Conservation (phyloP, 2,797 vertebrate genomes). For the Aldrovandia affinis region DNA sequence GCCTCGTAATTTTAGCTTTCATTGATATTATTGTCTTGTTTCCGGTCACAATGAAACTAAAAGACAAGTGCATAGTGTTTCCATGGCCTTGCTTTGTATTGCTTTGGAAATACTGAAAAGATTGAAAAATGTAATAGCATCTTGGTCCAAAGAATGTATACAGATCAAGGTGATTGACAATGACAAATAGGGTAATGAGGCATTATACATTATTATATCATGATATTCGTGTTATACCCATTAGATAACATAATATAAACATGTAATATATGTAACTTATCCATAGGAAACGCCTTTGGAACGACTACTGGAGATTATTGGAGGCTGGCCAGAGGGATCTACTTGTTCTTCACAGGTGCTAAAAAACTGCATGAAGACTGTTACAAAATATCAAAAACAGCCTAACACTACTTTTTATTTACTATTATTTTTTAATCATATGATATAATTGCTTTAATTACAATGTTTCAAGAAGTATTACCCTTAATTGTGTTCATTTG, state of each 20-base stretch:
- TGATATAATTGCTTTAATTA: background rate
- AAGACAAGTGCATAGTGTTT: background rate
- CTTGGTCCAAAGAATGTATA: background rate
- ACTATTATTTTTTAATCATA: background rate
- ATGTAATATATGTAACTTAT: background rate
- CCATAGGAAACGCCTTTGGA: constrained; percentile 1
- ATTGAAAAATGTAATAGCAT: background rate
- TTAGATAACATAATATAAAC: background rate
- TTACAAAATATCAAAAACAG: too few relatives aligned
- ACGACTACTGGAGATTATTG: background rate
- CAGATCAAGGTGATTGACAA: background rate
- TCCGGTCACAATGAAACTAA: background rate
- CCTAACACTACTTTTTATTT: too few relatives aligned
- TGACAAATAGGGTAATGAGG: background rate
- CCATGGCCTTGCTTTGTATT: background rate
- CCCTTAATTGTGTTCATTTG: background rate
- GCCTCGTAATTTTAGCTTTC: background rate
- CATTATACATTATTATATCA: background rate
- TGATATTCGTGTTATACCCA: too few relatives aligned
- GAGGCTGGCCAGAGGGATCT: background rate
- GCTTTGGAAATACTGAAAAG: background rate
- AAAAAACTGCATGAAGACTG: background rate
- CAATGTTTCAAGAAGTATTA: background rate
- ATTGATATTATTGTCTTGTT: background rate
- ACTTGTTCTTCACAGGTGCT: background rate